Evolutionary conservation across 2,113 vertebrate genomes (phyloP), one percentile per base, ranked within the genome.

Genomic region (Cercocebus atys): DNA sequence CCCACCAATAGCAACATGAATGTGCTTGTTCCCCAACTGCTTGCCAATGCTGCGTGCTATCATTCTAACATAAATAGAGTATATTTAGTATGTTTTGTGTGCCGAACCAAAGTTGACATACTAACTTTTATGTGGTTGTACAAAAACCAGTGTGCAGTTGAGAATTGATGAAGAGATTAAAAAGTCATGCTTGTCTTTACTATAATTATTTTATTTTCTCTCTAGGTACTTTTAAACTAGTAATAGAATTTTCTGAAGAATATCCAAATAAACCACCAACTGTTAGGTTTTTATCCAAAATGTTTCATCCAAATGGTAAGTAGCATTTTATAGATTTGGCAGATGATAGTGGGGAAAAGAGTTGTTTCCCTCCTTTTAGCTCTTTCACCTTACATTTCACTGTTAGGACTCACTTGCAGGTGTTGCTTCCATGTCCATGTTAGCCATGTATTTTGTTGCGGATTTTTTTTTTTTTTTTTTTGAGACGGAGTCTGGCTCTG

Each of bases 211-310:
- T 96, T 97, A 76, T 98, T 98, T 98, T 32, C 92, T 96, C 68
- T 91, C 94, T 95, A 99, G 99, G 99, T 99, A 99, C 99, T 75
- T 99, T 99, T 99, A 99, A 99, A 99, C 99, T 99, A 98, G 99
- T 99, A 98, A 99, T 99, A 99, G 99, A 99, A 98, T 99, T 99
- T 99, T 99, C 99, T 23, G 99, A 99, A 99, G 99, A 99, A 98
- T 99, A 99, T 98, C 99, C 99, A 96, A 99, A 99, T 99, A 99
- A 99, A 97, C 99, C 99, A 97, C 99, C 99, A 96, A 99, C 99
- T 97, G 99, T 99, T 99, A 99, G 99, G 97, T 99, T 99, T 99
- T 99, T 99, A 98, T 99, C 99, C 98, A 99, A 99, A 99, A 99
- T 99, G 99, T 99, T 99, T 98, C 99, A 99, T 99, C 99, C 99